These are phyloP conservation scores for Heliopora coerulea DNA, from an alignment of 92 coral and sea anemone species.

Conservation along the genomic window DNA sequence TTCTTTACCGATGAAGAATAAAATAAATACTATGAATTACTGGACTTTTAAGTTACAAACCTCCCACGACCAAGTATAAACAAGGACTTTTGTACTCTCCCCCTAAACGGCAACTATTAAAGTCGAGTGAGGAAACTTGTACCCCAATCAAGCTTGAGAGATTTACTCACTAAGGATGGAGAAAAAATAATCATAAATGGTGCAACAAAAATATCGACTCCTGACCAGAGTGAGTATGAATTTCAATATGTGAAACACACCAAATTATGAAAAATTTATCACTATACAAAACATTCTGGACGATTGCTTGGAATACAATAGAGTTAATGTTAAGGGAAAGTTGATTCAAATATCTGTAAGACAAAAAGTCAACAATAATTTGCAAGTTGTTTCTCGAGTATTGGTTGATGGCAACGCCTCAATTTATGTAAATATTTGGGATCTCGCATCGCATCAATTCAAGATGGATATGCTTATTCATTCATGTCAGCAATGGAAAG, in stretches of 20 bases:
- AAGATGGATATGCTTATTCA: too few relatives aligned
- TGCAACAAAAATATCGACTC: conserved; percentile 15
- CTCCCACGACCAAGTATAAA: too few relatives aligned
- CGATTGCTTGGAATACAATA: too few relatives aligned
- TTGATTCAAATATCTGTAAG: conserved; percentile 21
- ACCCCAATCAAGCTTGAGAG: too few relatives aligned
- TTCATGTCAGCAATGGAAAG: conserved; percentile 54
- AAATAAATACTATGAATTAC: too few relatives aligned
- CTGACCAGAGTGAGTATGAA: too few relatives aligned
- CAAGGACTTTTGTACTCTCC: too few relatives aligned
- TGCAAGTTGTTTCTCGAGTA: too few relatives aligned
- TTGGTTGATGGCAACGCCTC: conserved; percentile 49
- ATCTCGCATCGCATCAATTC: conserved; percentile 45
- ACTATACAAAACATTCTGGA: conserved; percentile 27
- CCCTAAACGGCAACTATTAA: too few relatives aligned
- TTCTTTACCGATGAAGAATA: too few relatives aligned
- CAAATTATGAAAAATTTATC: conserved; percentile 7
- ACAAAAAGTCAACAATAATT: conserved; percentile 39
- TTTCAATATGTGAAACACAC: background rate
- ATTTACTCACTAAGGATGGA: conserved; percentile 25
- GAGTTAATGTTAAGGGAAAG: too few relatives aligned
- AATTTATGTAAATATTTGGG: conserved; percentile 49
- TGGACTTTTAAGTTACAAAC: conserved; percentile 19
- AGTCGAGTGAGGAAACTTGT: too few relatives aligned
- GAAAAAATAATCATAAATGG: conserved; percentile 27